phyloP scores from a whole-genome alignment of 2,797 vertebrate species.

The Sternotherus odoratus region DNA sequence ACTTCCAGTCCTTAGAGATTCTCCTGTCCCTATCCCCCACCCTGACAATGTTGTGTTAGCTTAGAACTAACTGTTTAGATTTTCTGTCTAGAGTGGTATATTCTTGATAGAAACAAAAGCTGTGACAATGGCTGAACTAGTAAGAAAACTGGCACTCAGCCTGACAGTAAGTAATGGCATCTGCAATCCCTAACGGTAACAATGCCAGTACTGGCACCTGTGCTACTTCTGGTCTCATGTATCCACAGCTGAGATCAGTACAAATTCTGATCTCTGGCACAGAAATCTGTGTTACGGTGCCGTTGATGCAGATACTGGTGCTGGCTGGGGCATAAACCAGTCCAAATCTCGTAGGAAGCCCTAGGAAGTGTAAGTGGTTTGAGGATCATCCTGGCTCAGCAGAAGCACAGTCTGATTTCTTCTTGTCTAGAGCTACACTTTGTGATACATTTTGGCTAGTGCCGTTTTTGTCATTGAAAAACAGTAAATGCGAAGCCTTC shows the following conservation, averaged over 20 bases:
- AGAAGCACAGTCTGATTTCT: neutral
- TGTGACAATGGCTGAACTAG: neutral
- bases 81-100: neutral
- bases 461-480: neutral
- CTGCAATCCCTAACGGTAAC: conserved; percentile 1
- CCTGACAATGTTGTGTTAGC: neutral
- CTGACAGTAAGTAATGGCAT: conserved; percentile 15
- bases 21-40: neutral
- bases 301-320: neutral
- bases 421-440: neutral
- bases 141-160: neutral
- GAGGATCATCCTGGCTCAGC: conserved; percentile 14
- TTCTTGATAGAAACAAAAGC: neutral
- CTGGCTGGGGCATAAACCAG: neutral
- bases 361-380: neutral
- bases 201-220: conserved; percentile 4
- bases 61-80: conserved; percentile 8
- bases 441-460: neutral
- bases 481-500: neutral
- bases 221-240: conserved; percentile 10
- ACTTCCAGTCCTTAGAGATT: neutral
- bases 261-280: conserved; percentile 22
- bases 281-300: conserved; percentile 6
- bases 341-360: neutral
- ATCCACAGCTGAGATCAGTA: conserved; percentile 4